phyloP scores from a whole-genome alignment of 2,113 vertebrate species.

The Terrapene triunguis region DNA sequence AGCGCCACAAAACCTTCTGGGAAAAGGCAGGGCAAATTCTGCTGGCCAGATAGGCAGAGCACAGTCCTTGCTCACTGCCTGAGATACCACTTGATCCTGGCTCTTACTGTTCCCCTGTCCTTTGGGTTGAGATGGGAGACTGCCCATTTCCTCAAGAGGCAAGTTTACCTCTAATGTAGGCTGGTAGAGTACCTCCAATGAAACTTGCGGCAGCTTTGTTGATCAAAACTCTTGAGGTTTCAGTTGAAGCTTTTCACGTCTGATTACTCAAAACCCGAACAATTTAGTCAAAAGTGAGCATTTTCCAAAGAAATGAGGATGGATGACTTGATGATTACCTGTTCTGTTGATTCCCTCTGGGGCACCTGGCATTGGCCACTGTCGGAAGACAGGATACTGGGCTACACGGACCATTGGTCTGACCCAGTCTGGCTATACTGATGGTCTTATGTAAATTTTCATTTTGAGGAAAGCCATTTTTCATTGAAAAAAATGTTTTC shows the following conservation, averaged over 20 bases:
- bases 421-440: too few relatives aligned
- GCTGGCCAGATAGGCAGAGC: neutral
- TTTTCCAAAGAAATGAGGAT: neutral
- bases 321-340: too few relatives aligned
- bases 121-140: neutral
- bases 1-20: too few relatives aligned
- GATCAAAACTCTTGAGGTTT: too few relatives aligned
- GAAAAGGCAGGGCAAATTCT: neutral
- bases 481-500: neutral
- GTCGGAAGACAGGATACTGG: too few relatives aligned
- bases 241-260: neutral
- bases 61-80: neutral
- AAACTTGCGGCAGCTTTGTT: neutral
- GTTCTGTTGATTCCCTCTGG: too few relatives aligned
- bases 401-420: too few relatives aligned
- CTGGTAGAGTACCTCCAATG: neutral
- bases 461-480: neutral
- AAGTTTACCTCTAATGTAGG: neutral
- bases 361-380: too few relatives aligned
- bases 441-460: neutral
- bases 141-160: neutral
- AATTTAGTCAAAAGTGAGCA: neutral
- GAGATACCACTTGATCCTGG: neutral
- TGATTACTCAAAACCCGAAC: neutral
- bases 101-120: neutral